Evolutionary conservation across 2,797 vertebrate genomes (phyloP).

Genomic region (Erpetoichthys calabaricus): DNA sequence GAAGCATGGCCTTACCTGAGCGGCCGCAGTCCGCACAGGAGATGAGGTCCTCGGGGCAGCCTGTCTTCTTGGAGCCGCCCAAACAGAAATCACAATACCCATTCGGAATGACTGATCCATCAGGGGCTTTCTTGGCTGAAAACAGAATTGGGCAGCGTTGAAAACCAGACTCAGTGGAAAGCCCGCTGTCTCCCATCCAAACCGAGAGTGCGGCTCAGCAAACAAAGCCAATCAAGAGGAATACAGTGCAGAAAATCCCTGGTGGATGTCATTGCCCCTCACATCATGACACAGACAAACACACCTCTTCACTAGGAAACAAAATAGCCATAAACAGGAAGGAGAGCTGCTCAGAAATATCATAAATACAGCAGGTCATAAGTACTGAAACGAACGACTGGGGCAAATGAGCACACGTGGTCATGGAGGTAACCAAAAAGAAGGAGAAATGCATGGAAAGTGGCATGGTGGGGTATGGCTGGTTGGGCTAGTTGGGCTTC

Average conservation of each 20-base stretch:
- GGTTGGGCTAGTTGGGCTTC: no score
- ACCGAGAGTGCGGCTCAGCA: neutral
- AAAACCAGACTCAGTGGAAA: neutral
- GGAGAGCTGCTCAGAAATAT: no score
- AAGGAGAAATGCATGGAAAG: conserved; percentile 2
- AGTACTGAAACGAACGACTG: no score
- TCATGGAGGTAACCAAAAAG: conserved; percentile 1
- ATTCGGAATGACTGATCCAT: conserved; percentile 80
- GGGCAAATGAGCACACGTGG: neutral
- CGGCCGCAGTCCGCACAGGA: conserved; percentile 88
- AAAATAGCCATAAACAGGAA: neutral
- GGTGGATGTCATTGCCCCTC: neutral
- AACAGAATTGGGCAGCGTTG: neutral
- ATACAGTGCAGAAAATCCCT: neutral
- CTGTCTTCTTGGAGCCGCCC: conserved; percentile 84
- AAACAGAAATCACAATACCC: conserved; percentile 92
- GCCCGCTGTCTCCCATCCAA: neutral
- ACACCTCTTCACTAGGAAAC: neutral
- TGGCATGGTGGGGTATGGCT: neutral
- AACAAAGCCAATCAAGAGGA: neutral
- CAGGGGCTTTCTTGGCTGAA: conserved; percentile 79
- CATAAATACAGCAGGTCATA: no score
- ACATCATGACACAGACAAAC: neutral
- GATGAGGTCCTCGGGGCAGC: conserved; percentile 87
- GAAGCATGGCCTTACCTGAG: conserved; percentile 54